A percentile compares a stretch with the other conserved stretches of the same genome.
These are phyloP conservation scores for Stenurella melanura DNA, from an alignment of 2,888 invertebrate genomes.

Conservation along the genomic window DNA sequence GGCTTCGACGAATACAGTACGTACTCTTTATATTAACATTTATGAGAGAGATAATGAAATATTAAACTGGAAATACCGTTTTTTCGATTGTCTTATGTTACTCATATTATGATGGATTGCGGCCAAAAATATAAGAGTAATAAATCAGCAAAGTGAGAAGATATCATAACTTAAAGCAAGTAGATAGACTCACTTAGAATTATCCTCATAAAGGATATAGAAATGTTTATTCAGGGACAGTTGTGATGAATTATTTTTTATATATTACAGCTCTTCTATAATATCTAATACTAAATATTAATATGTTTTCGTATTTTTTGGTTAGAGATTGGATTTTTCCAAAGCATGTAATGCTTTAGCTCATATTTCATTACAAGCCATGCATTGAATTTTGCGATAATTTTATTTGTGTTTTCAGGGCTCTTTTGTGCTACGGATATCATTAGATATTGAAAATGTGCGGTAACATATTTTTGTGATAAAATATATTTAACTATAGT, in stretches of 20 bases:
- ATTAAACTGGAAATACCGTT: background rate
- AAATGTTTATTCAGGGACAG: constrained; percentile 8
- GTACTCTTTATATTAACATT: background rate
- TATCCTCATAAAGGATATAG: constrained; percentile 1
- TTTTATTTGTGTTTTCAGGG: too few relatives aligned
- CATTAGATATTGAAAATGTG: too few relatives aligned
- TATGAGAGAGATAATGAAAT: background rate
- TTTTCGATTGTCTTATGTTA: background rate
- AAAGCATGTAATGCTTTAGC: too few relatives aligned
- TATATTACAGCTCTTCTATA: too few relatives aligned
- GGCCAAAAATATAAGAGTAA: background rate
- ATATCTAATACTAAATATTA: background rate
- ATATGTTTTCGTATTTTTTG: too few relatives aligned
- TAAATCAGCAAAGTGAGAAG: constrained; percentile 12
- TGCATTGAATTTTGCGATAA: too few relatives aligned
- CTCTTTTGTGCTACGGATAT: too few relatives aligned
- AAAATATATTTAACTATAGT: too few relatives aligned
- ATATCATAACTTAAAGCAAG: constrained; percentile 5
- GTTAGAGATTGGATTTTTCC: too few relatives aligned
- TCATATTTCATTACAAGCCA: too few relatives aligned
- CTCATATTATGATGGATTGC: constrained; percentile 19
- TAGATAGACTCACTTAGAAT: background rate
- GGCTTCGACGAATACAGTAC: too few relatives aligned
- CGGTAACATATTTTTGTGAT: too few relatives aligned
- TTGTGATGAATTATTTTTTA: constrained; percentile 17